Evolutionary conservation across 2,113 vertebrate genomes (phyloP).

Genomic region (Chaetorhynchus papuensis): DNA sequence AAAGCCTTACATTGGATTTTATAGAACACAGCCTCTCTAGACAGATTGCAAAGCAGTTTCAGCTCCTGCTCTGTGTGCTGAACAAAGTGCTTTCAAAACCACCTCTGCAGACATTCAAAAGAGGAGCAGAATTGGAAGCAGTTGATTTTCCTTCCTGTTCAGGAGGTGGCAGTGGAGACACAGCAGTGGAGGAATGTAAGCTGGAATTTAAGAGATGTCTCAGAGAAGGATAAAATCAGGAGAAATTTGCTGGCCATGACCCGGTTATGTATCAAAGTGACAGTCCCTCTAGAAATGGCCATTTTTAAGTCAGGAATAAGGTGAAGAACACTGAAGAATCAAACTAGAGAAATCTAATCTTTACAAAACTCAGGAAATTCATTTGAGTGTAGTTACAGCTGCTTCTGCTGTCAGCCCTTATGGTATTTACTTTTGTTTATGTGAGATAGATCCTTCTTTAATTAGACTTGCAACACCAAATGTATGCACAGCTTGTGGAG

Average conservation of each 20-base stretch:
- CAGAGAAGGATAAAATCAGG: background rate
- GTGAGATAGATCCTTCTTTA: background rate
- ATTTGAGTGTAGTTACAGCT: background rate
- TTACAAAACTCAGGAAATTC: background rate
- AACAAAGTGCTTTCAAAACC: background rate
- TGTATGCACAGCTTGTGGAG: background rate
- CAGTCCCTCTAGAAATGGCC: background rate
- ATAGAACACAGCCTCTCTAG: background rate
- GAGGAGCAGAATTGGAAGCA: background rate
- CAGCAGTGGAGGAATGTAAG: background rate
- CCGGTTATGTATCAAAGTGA: background rate
- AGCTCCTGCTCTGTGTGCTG: background rate
- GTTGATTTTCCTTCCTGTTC: slow-evolving; percentile 13
- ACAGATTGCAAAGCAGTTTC: background rate
- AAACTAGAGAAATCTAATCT: background rate
- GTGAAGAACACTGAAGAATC: background rate
- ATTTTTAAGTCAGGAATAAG: background rate
- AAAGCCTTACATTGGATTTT: background rate
- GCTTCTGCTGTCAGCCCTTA: background rate
- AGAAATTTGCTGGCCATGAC: background rate
- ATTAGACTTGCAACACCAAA: background rate
- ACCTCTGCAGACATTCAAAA: background rate
- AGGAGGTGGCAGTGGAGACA: slow-evolving; percentile 56
- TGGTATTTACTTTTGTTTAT: background rate
- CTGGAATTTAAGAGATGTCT: background rate